Base-by-base conservation (phyloP, 2,113 vertebrate genomes). In the Anas platyrhynchos region DNA sequence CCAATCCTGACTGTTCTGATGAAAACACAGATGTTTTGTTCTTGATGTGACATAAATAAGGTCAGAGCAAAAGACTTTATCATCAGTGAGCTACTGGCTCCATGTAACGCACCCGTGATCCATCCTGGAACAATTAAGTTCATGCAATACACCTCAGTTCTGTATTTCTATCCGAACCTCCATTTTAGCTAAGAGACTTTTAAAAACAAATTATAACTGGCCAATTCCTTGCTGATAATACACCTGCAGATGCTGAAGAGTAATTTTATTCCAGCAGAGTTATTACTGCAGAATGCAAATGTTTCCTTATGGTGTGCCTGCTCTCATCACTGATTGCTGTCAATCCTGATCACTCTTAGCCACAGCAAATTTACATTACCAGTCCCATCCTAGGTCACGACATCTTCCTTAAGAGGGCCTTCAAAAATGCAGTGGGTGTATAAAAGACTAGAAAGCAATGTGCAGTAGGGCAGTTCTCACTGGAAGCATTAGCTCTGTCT, bases 161-260 rank as follows among this genome's bases (percentile, higher is more conserved):
- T 55, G 34, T 36, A 74, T 86, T 90, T 95, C 83, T 87, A 46
- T 36, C 83, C 52, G 38, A 92, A 82, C 32, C 55, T 83, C 77
- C 75, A 41, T 78, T 86, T 87, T 86, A 69, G 67, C 52, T 74
- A 95, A 84, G 55, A 88, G 81, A 77, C 78, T 88, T 91, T 71
- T 23, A 77, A 56, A 83, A 96, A 6, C 50, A 78, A 74, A 74
- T 86, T 79, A 74, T 11, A 95, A n/a, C 80, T 71, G 89, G 77
- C 81, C 48, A 83, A 54, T 55, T 54, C 52, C 34, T 75, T 59
- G 55, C 44, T 56, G 27, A 93, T 79, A 86, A 66, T 22, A 62
- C 22, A 25, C 26, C 17, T 91, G 67, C 72, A 95, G 63, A 88
- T 87, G 34, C 32, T 83, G 32, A 81, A 91, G 68, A 87, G 36